Base-by-base conservation (phyloP, 2,888 invertebrate species). In the Nomada flava region DNA sequence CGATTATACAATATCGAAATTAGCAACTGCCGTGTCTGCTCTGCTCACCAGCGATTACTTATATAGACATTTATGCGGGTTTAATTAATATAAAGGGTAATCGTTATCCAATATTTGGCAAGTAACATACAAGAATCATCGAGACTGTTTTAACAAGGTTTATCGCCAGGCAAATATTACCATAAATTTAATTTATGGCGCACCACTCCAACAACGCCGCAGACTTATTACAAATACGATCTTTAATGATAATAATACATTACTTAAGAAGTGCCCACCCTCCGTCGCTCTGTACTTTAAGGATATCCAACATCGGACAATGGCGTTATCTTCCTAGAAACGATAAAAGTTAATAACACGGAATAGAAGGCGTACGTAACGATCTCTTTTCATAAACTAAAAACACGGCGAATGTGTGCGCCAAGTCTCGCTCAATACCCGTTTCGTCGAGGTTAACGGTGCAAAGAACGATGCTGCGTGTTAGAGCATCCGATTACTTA, bases 401-500 rank as follows among this genome's bases (percentile, higher is more conserved):
- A 29, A 80, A 74, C 36, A 36, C 7, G 36, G 57, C 20, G 11
- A 55, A 42, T 52, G 57, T 44, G 62, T 44, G 69, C 64, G 55
- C 60, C 44, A 13, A 44, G 29, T 64, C 70, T 65, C 60, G 70
- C 70, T 63, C 65, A 15, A 67, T 67, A 77, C 65, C 74, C 79
- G 76, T 62, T 77, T 83, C 77, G 63, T 76, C 76, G 82, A 81
- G 78, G 85, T 89, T 88, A 89, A 89, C 86, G 89, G 86, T 84
- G 84, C 79, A 83, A 85, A 79, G 83, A 82, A 77, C 79, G 78
- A 74, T 63, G 76, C 62, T 59, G 63, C 63, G 68, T 57, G 67
- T 59, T 68, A 18, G 68, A 72, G 69, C 84, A 75, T 81, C 81
- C 84, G 89, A 91, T 91, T 89, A 88, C 88, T 91, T 88, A 90